Percentiles rank a stretch among this genome's conserved stretches.
These are phyloP conservation scores for Melanostoma scalare DNA, from an alignment of 2,888 invertebrate genomes.

Conservation along the genomic window DNA sequence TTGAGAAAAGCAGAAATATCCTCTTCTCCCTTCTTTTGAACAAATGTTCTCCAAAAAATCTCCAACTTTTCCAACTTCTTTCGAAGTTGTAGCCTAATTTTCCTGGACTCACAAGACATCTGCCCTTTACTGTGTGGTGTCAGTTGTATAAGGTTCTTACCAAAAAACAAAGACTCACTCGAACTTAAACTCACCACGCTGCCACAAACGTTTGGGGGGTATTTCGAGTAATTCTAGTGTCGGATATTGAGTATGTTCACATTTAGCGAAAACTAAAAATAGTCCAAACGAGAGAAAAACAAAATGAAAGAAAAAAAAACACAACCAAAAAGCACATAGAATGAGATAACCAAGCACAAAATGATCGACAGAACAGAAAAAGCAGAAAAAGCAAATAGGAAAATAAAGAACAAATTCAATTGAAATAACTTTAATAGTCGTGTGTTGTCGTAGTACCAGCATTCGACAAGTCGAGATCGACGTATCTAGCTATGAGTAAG, in stretches of 20 bases:
- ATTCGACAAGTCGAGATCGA: slow-evolving; percentile 35
- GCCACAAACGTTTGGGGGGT: background rate
- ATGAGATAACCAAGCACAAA: slow-evolving; percentile 55
- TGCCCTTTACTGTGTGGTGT: too few relatives aligned
- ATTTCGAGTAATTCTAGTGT: slow-evolving; percentile 57
- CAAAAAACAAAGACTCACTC: background rate
- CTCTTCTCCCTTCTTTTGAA: too few relatives aligned
- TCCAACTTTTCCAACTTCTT: too few relatives aligned
- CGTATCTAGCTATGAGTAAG: slow-evolving; percentile 69
- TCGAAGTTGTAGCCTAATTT: too few relatives aligned
- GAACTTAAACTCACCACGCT: slow-evolving; percentile 50
- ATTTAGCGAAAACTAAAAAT: slow-evolving; percentile 54
- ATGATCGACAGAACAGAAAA: slow-evolving; percentile 16
- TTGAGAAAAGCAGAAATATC: too few relatives aligned
- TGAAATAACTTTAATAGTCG: slow-evolving; percentile 60
- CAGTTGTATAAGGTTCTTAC: too few relatives aligned
- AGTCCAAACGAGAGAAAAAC: slow-evolving; percentile 24
- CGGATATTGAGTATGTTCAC: slow-evolving; percentile 18
- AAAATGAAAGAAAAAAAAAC: slow-evolving; percentile 32
- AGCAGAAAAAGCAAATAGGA: background rate
- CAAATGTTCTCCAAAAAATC: too few relatives aligned
- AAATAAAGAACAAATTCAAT: slow-evolving; percentile 46
- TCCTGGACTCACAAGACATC: too few relatives aligned
- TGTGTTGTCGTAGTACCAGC: slow-evolving; percentile 33
- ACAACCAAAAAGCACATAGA: slow-evolving; percentile 49